A percentile compares a stretch with the other conserved stretches of the same genome.
Evolutionary conservation across 2,797 vertebrate species (phyloP).

Genomic region (Rhabdophis nuchalis): DNA sequence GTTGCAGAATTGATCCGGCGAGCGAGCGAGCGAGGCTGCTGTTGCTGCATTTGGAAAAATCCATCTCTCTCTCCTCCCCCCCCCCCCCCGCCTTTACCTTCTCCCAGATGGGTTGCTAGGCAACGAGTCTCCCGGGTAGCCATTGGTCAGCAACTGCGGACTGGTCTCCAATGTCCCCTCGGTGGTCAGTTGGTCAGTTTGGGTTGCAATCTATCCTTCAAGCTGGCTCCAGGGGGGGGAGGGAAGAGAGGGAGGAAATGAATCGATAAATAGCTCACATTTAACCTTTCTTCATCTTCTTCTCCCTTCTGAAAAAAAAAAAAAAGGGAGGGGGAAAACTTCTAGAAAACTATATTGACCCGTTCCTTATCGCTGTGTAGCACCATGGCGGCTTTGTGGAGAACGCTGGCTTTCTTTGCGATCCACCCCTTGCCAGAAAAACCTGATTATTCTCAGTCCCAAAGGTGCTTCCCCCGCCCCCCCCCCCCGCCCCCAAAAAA

Average conservation of each 20-base stretch:
- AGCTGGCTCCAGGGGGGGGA: constrained; percentile 56
- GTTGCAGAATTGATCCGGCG: constrained; percentile 73
- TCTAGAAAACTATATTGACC: constrained; percentile 73
- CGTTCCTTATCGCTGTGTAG: constrained; percentile 67
- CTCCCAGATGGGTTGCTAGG: constrained; percentile 69
- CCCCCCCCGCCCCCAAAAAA: too few relatives aligned
- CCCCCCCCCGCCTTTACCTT: constrained; percentile 52
- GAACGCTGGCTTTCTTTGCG: accelerated
- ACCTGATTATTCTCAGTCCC: neutral
- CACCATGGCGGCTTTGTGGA: constrained; percentile 27
- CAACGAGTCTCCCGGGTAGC: constrained; percentile 65
- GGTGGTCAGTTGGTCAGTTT: constrained; percentile 74
- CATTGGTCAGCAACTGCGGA: constrained; percentile 63
- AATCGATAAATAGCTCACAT: constrained; percentile 67
- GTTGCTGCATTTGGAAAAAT: constrained; percentile 73
- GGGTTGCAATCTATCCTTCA: constrained; percentile 61
- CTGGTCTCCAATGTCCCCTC: constrained; percentile 51
- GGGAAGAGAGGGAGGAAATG: constrained; percentile 37
- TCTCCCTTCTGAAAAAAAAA: neutral
- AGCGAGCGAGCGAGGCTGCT: constrained; percentile 22
- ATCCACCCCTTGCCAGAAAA: accelerated
- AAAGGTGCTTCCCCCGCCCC: accelerated
- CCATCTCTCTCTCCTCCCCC: constrained; percentile 55
- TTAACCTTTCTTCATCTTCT: constrained; percentile 62
- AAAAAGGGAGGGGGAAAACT: constrained; percentile 23